Evolutionary conservation across 2,797 vertebrate species (phyloP), one percentile per base, ranked within the genome.

Genomic region (Gymnodraco acuticeps): DNA sequence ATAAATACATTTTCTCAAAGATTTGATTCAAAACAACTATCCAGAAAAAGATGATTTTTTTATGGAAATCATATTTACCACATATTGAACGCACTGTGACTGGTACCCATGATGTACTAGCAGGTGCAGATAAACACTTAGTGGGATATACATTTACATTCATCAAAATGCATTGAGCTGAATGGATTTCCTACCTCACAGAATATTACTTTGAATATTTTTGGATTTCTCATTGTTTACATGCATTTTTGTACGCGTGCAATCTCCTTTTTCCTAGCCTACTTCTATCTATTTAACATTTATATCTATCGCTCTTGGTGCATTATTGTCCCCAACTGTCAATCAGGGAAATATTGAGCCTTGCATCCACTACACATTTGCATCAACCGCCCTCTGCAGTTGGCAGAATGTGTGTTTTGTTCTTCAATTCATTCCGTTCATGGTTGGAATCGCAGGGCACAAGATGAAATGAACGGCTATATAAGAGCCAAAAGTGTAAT

Each of bases 171-270:
- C 58, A 62, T 53, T 12, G 17, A 60, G 15, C 7, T 43, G 33
- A 60, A 70, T 52, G 7, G 38, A 66, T 66, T n/a, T 56, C 42
- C 14, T n/a, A 54, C 19, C 51, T 31, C 11, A 66, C 31, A 27
- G 41, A 27, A 15, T 14, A 48, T 41, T 9, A 20, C 5, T 58
- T 38, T 20, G n/a, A n/a, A 68, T 41, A 48, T 23, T 42, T 27
- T 69, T 56, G 41, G 23, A 43, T 5, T 10, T 20, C 0, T 12
- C 59, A 55, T 31, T 55, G 27, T 55, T 33, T 33, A 38, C 0
- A 38, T 41, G 10, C 51, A 23, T 48, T 3, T 50, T 59, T 60
- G 33, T 51, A 59, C 50, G 53, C 42, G 16, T 42, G 50, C 20
- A 45, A 31, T 54, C 23, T 69, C 33, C 43, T 38, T 67, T 20